Evolutionary conservation across 2,797 vertebrate species (phyloP), one percentile per base, ranked within the genome.

Genomic region (Cetoscarus ocellatus): DNA sequence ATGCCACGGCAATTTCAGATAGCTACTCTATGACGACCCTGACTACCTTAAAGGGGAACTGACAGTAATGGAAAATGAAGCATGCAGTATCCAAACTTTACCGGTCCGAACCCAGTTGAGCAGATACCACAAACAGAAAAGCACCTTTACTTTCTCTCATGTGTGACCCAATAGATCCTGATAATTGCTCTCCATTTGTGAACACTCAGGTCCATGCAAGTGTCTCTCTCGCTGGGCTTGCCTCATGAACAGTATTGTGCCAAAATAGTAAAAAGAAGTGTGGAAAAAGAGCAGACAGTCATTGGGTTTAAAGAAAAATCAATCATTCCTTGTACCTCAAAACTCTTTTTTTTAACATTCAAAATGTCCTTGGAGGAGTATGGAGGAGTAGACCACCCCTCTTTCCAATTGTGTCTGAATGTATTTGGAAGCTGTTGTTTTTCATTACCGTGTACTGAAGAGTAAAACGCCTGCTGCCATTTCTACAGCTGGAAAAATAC

Each of bases 381-480:
- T 61, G 51, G 60, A 80, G 58, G 11, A 34, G 48, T 42, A 45
- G 72, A 58, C 65, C 77, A 55, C 36, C 63, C 35, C 38, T 54
- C 48, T 42, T 52, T 52, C 38, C 57, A 61, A 54, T 53, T 63
- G 55, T 64, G 19, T 69, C 56, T 77, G 36, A 34, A 58, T 65
- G 54, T 67, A 43, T 80, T 63, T 78, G 63, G 67, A 86, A 14
- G 44, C 3, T 75, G 42, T 71, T 88, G 77, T 90, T 88, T 90
- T 85, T 84, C 75, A 75, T 77, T 61, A 48, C 39, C 49, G 79
- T n/a, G 15, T 52, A n/a, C 71, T 77, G 56, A 86, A 70, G 80
- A 79, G 82, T 67, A 82, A 83, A 86, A 82, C 83, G 92, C 88
- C 80, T 82, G 89, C 61, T 79, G 68, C 61, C 77, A 27, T 27